Percentiles rank a stretch among this genome's conserved stretches.
phyloP scores from a whole-genome alignment of 2,888 invertebrate species.

The Nephrotoma guestfalica region DNA sequence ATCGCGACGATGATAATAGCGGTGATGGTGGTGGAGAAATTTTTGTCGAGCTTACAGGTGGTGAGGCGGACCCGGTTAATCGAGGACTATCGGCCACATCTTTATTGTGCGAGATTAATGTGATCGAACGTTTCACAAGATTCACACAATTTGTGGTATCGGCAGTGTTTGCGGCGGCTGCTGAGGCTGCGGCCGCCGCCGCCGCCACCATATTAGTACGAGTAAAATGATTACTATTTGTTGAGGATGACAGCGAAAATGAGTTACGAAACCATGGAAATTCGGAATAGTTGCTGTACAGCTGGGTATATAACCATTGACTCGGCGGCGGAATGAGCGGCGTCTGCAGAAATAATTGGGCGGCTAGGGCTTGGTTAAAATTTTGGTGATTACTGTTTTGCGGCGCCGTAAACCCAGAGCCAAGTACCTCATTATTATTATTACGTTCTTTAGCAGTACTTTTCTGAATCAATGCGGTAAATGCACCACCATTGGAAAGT shows the following conservation, averaged over 20 bases:
- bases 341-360: slow-evolving; percentile 58
- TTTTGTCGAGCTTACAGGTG: slow-evolving; percentile 33
- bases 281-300: slow-evolving; percentile 53
- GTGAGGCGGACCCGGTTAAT: slow-evolving; percentile 21
- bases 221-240: slow-evolving; percentile 6
- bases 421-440: slow-evolving; percentile 33
- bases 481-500: slow-evolving; percentile 22
- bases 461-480: slow-evolving; percentile 30
- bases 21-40: slow-evolving; percentile 38
- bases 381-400: slow-evolving; percentile 29
- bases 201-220: slow-evolving; percentile 10
- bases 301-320: slow-evolving; percentile 64
- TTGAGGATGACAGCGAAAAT: slow-evolving; percentile 12
- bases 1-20: not conserved
- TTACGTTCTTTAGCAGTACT: slow-evolving; percentile 22
- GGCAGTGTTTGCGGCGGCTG: slow-evolving; percentile 8
- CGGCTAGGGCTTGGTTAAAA: slow-evolving; percentile 45
- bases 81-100: slow-evolving; percentile 27
- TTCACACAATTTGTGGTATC: slow-evolving; percentile 22
- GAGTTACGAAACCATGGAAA: slow-evolving; percentile 48
- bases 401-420: slow-evolving; percentile 21
- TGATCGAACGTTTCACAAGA: slow-evolving; percentile 27
- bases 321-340: slow-evolving; percentile 60
- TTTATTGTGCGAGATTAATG: slow-evolving; percentile 26
- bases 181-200: slow-evolving; percentile 11